Percentiles rank a stretch among this genome's conserved stretches.
Conservation (phyloP, 2,113 vertebrate species). For the Pavo muticus region DNA sequence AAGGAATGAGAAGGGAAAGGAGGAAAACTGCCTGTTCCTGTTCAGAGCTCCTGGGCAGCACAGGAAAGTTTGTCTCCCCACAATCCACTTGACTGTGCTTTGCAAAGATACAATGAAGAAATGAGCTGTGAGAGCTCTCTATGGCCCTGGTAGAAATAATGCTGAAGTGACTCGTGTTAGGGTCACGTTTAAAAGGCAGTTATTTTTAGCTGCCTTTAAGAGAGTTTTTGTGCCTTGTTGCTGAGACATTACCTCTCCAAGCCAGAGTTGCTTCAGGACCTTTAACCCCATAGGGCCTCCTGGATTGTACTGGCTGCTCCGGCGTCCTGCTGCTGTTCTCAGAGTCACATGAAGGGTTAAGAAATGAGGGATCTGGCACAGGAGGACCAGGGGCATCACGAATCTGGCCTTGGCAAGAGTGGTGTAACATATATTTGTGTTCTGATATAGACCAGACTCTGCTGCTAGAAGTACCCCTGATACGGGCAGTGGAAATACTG, state of each 20-base stretch:
- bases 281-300: neutral
- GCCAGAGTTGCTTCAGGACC: rapidly evolving
- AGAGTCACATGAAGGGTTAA: neutral
- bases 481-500: neutral
- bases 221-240: neutral
- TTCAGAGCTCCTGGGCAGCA: neutral
- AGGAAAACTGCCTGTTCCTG: neutral
- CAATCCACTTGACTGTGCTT: neutral
- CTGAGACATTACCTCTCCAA: neutral
- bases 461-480: neutral
- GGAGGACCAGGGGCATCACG: neutral
- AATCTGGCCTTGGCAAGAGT: neutral
- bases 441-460: neutral
- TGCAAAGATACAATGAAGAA: constrained; percentile 16
- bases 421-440: neutral
- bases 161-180: neutral
- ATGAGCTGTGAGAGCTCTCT: constrained; percentile 16
- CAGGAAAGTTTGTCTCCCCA: neutral
- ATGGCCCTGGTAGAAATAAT: neutral
- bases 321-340: neutral
- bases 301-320: neutral
- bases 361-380: neutral
- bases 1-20: neutral
- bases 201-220: neutral
- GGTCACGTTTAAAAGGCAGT: neutral